Evolutionary conservation across 2,888 invertebrate genomes (phyloP).

Genomic region (Scaptomyza tumidula): DNA sequence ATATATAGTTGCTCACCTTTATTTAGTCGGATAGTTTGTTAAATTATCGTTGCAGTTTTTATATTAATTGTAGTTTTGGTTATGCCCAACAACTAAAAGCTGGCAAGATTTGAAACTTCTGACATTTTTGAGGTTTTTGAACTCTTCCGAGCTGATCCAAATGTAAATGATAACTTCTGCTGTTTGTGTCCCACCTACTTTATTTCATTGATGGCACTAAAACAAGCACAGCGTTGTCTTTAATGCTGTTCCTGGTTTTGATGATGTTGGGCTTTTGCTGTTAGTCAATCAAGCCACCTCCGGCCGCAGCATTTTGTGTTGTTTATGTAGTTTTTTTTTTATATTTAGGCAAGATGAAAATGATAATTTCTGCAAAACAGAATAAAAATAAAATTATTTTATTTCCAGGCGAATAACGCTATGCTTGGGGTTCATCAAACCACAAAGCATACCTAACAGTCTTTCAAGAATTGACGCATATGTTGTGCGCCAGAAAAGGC

Average conservation of each 20-base stretch:
- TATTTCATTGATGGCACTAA: too few relatives aligned
- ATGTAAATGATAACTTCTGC: slow-evolving; percentile 8
- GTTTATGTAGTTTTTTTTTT: slow-evolving; percentile 29
- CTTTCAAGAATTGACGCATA: slow-evolving; percentile 64
- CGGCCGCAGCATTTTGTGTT: slow-evolving; percentile 54
- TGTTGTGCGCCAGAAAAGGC: slow-evolving; percentile 36
- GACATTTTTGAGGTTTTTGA: slow-evolving; percentile 40
- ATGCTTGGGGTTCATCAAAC: slow-evolving; percentile 61
- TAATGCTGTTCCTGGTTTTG: too few relatives aligned
- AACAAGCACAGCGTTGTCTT: too few relatives aligned
- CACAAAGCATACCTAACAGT: slow-evolving; percentile 28
- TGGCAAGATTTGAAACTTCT: slow-evolving; percentile 43
- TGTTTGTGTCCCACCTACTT: neutral
- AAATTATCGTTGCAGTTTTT: neutral
- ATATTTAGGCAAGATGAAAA: slow-evolving; percentile 71
- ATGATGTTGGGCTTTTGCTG: too few relatives aligned
- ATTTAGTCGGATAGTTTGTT: slow-evolving; percentile 2
- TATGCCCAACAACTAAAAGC: slow-evolving; percentile 48
- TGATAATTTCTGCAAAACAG: slow-evolving; percentile 81
- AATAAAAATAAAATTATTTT: slow-evolving; percentile 9
- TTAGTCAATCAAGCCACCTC: slow-evolving; percentile 48
- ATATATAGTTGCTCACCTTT: slow-evolving; percentile 9
- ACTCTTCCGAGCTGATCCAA: slow-evolving; percentile 28
- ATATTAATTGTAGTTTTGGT: slow-evolving; percentile 13
- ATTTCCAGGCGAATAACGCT: slow-evolving; percentile 41